Base-by-base conservation (phyloP, 2,888 invertebrate genomes). In the Dendrolimus houi region DNA sequence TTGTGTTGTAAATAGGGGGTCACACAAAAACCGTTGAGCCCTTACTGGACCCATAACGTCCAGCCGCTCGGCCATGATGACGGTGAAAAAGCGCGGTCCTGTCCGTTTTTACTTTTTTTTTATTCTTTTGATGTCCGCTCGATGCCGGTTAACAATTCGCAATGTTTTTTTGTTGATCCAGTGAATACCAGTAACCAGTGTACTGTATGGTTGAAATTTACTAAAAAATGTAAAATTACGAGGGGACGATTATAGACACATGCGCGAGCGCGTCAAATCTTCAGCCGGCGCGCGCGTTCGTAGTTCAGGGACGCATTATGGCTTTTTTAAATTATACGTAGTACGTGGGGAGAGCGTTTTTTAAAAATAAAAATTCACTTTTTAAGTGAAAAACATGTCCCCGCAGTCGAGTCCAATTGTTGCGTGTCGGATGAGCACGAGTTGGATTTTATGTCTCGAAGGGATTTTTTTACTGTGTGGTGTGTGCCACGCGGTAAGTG, bases 361-460 rank as follows among this genome's bases (percentile, higher is more conserved):
- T 89, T 87, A 79, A 85, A 90, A 88, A 88, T 87, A 85, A 87
- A 87, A 89, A 79, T 82, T 73, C 71, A 72, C 78, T 85, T 88
- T 89, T 89, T 87, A 81, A 81, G 75, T 74, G 71, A 80, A 87
- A 87, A 85, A 83, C 79, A 78, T 84, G 87, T 88, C 87, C 86
- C 85, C 79, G 74, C 81, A 79, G 82, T 81, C 75, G 79, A 77
- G 79, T 87, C 75, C 87, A 89, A 89, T 90, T 90, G 90, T 90
- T 90, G 90, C 90, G 89, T 88, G 87, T 87, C 88, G 81, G 87
- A 87, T 87, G 89, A 85, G 90, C 90, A 90, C 90, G 88, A 88
- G 88, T 83, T 83, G 75, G 76, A 82, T 83, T 88, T 87, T 84
- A 84, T 83, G 84, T 83, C 69, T 69, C 74, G 81, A 79, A 83